These are phyloP conservation scores for Sepioteuthis lessoniana DNA, from an alignment of 2,888 invertebrate species.

Conservation along the genomic window DNA sequence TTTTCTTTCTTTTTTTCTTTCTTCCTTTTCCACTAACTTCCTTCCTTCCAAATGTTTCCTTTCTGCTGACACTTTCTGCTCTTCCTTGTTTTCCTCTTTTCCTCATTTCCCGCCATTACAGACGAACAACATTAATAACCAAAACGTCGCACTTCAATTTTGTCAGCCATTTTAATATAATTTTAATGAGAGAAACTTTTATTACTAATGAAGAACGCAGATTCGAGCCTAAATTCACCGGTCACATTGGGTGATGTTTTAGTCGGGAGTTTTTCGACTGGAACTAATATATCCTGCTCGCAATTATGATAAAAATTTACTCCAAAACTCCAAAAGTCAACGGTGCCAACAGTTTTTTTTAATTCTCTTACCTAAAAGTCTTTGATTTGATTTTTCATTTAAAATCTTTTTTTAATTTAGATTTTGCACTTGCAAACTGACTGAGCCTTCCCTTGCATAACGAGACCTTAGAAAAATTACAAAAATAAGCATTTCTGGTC, in stretches of 20 bases:
- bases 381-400: no score
- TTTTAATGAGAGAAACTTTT: neutral
- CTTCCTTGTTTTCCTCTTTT: neutral
- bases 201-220: conserved; percentile 17
- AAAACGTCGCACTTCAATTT: neutral
- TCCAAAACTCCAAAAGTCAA: neutral
- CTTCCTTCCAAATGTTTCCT: neutral
- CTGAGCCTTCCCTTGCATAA: no score
- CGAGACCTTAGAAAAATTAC: no score
- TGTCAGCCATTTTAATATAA: conserved; percentile 16
- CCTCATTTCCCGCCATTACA: neutral
- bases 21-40: neutral
- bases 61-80: neutral
- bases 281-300: neutral
- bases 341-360: no score
- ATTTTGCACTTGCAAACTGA: no score
- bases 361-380: no score
- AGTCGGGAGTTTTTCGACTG: neutral
- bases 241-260: neutral
- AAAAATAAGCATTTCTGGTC: no score
- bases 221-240: neutral
- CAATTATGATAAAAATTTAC: neutral
- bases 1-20: neutral
- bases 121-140: neutral
- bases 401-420: no score